These are phyloP conservation scores for Lophius americanus DNA, from an alignment of 2,797 vertebrate genomes.

Conservation along the genomic window DNA sequence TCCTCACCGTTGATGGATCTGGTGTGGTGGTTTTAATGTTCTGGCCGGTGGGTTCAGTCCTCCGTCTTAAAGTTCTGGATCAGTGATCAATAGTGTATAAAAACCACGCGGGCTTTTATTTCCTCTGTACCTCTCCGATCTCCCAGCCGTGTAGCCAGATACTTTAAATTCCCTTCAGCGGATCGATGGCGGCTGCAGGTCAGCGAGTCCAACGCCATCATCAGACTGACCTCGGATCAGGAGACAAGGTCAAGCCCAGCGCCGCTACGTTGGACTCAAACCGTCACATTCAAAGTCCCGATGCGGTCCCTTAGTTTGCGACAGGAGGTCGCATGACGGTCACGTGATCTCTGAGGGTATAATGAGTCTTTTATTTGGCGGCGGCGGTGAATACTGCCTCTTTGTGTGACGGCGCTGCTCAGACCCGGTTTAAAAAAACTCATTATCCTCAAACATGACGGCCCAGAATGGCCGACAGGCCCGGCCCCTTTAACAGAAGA, in stretches of 20 bases:
- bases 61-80: slow-evolving; percentile 42
- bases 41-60: too few relatives aligned
- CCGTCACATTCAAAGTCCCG: slow-evolving; percentile 33
- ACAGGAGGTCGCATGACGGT: slow-evolving; percentile 7
- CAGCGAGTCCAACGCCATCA: slow-evolving; percentile 38
- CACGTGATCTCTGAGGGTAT: slow-evolving; percentile 40
- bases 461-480: not conserved
- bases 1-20: too few relatives aligned
- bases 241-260: slow-evolving; percentile 19
- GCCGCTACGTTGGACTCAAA: slow-evolving; percentile 11
- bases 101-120: slow-evolving; percentile 62
- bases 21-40: too few relatives aligned
- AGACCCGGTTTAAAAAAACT: too few relatives aligned
- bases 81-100: slow-evolving; percentile 62
- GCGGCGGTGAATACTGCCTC: slow-evolving; percentile 34
- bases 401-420: slow-evolving; percentile 33
- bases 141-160: slow-evolving; percentile 69
- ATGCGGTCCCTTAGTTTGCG: too few relatives aligned
- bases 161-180: slow-evolving; percentile 68
- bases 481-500: not conserved
- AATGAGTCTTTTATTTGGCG: slow-evolving; percentile 1
- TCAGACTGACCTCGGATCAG: slow-evolving; percentile 40
- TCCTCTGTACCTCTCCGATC: slow-evolving; percentile 67
- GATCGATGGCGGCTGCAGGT: slow-evolving; percentile 66
- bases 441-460: not conserved